A percentile compares a stretch with the other conserved stretches of the same genome.
phyloP scores from a whole-genome alignment of 2,797 vertebrate genomes.

The Siniperca scherzeri region DNA sequence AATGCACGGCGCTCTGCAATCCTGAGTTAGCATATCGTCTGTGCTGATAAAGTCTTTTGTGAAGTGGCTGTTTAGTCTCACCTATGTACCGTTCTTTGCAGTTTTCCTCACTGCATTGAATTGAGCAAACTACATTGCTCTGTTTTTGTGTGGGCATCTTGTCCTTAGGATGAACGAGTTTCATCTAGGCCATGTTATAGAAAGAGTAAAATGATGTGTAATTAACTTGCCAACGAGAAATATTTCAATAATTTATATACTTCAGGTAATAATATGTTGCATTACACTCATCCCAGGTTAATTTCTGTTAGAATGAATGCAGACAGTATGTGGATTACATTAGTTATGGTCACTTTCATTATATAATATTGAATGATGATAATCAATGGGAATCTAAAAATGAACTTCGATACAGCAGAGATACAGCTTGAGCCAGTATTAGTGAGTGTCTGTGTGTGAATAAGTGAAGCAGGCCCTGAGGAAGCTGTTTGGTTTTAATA shows the following conservation, averaged over 20 bases:
- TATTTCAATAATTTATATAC: background rate
- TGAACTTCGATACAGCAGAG: background rate
- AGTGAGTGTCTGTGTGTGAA: slow-evolving; percentile 27
- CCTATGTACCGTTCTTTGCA: too few species aligned
- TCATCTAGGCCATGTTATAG: background rate
- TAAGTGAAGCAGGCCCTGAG: slow-evolving; percentile 50
- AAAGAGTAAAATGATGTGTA: background rate
- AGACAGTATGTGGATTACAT: background rate
- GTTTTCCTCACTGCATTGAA: too few species aligned
- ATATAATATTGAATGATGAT: background rate
- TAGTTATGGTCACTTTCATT: background rate
- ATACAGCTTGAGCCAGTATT: slow-evolving; percentile 9
- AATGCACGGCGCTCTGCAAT: too few species aligned
- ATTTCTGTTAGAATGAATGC: background rate
- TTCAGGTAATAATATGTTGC: background rate
- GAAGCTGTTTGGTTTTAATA: slow-evolving; percentile 58
- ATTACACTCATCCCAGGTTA: background rate
- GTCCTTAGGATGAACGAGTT: too few species aligned
- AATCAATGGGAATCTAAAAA: background rate
- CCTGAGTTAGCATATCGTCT: too few species aligned
- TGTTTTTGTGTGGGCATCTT: too few species aligned
- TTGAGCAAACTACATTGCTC: too few species aligned
- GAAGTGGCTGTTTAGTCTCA: too few species aligned
- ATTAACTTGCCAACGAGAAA: background rate
- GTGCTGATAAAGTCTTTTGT: too few species aligned